phyloP scores from a whole-genome alignment of 1,140 invertebrate genomes.

The Papilio helenus region DNA sequence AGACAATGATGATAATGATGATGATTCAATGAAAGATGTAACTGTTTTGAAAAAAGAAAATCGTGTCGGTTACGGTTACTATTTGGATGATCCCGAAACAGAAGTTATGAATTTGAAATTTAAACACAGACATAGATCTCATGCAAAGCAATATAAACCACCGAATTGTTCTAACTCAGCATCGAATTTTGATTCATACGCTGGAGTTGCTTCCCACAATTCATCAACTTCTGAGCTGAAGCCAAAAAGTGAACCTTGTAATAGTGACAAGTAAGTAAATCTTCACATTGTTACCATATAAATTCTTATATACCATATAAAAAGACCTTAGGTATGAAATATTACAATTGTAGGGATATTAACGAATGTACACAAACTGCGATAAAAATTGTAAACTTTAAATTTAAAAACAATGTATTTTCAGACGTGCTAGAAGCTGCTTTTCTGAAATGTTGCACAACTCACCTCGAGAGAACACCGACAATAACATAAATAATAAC shows the following conservation, averaged over 20 bases:
- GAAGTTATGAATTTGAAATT: conserved; percentile 61
- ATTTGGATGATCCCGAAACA: conserved; percentile 62
- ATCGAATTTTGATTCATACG: conserved; percentile 43
- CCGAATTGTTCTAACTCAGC: conserved; percentile 53
- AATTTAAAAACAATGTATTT: neutral
- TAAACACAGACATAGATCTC: conserved; percentile 46
- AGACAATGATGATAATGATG: neutral
- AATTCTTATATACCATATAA: too few relatives aligned
- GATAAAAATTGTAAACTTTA: neutral
- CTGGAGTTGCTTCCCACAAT: neutral
- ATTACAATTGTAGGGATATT: neutral
- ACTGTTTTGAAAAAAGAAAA: conserved; percentile 45
- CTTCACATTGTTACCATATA: neutral
- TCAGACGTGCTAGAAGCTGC: conserved; percentile 1
- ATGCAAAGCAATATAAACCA: conserved; percentile 42
- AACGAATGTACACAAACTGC: neutral
- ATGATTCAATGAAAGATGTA: conserved; percentile 30
- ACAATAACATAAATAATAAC: conserved; percentile 25
- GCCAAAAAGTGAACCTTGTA: conserved; percentile 2
- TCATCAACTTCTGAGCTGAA: neutral
- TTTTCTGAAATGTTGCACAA: conserved; percentile 4
- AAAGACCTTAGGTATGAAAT: neutral
- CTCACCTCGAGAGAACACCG: neutral
- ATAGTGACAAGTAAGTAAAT: conserved; percentile 21
- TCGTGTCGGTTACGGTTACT: conserved; percentile 57